These are phyloP conservation scores for Oncorhynchus nerka DNA, from an alignment of 2,113 vertebrate genomes.

Conservation along the genomic window DNA sequence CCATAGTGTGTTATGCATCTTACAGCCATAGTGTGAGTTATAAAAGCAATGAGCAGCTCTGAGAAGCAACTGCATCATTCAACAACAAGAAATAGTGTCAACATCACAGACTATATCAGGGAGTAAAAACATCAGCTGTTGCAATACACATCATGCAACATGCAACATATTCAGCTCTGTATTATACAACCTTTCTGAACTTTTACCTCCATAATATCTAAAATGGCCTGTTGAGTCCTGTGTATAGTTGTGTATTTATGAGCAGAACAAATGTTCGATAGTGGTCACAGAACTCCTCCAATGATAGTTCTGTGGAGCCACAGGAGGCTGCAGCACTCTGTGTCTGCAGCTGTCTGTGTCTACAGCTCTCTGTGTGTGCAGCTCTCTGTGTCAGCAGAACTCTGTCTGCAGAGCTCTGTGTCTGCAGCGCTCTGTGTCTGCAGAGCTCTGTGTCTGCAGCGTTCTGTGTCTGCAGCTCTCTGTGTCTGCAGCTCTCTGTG, in stretches of 20 bases:
- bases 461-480: no score
- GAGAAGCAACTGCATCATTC: neutral
- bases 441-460: no score
- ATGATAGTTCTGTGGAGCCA: no score
- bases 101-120: slow-evolving; percentile 24
- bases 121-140: slow-evolving; percentile 11
- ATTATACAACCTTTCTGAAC: neutral
- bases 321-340: no score
- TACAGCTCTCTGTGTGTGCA: no score
- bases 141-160: neutral
- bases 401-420: no score
- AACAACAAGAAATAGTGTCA: slow-evolving; percentile 1
- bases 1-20: neutral
- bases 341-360: no score
- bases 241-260: neutral
- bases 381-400: no score
- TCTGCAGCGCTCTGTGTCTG: no score
- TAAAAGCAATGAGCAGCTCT: neutral
- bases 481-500: no score
- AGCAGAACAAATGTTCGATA: neutral
- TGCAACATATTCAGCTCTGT: neutral
- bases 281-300: no score
- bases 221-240: neutral
- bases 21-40: neutral
- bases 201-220: neutral